These are phyloP conservation scores for Athalia rosae DNA, from an alignment of 2,888 invertebrate genomes.

Conservation along the genomic window DNA sequence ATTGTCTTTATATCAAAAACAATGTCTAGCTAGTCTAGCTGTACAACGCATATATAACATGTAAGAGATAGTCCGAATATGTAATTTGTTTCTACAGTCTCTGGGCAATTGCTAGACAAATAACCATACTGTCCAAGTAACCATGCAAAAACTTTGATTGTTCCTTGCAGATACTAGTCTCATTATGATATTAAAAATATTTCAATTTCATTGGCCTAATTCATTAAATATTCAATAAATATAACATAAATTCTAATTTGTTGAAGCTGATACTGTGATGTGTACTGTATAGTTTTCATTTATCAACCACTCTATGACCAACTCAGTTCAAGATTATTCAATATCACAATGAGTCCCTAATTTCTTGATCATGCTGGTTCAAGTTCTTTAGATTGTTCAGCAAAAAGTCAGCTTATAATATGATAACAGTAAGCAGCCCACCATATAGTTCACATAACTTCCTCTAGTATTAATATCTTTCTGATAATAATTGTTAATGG, in stretches of 20 bases:
- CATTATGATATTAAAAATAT: too few species aligned
- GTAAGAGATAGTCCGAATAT: too few species aligned
- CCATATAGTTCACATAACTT: background rate
- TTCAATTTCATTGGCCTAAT: too few species aligned
- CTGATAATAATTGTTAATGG: slow-evolving; percentile 60
- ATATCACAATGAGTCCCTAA: background rate
- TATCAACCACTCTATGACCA: background rate
- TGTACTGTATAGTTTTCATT: background rate
- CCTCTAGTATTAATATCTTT: slow-evolving; percentile 10
- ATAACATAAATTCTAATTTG: slow-evolving; percentile 8
- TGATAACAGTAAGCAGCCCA: background rate
- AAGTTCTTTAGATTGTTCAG: background rate
- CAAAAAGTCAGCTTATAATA: background rate
- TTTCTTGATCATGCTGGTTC: background rate
- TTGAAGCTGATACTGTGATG: background rate
- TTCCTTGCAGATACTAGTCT: too few species aligned
- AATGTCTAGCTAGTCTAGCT: too few species aligned
- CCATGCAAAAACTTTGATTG: too few species aligned
- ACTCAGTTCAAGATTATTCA: background rate
- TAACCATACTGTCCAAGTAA: too few species aligned
- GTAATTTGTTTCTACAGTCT: too few species aligned
- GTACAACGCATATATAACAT: too few species aligned
- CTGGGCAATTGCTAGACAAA: too few species aligned
- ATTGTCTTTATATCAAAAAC: too few species aligned
- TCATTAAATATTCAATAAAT: background rate